phyloP scores from a whole-genome alignment of 2,797 vertebrate genomes.

The Oryzias dopingdopingensis region DNA sequence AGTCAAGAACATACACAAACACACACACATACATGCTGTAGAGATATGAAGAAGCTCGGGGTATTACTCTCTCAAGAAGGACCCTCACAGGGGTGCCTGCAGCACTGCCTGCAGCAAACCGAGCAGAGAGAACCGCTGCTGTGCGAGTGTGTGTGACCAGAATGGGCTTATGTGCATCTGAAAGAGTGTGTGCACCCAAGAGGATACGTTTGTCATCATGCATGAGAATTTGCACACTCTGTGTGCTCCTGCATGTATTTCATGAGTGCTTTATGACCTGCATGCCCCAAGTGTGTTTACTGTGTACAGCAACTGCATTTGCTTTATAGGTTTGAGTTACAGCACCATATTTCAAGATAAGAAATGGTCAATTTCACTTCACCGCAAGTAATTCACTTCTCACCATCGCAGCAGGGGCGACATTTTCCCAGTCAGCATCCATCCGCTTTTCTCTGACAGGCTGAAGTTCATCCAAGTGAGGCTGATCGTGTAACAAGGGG shows the following conservation, averaged over 20 bases:
- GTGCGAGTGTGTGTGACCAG: slow-evolving; percentile 19
- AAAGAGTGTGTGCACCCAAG: slow-evolving; percentile 12
- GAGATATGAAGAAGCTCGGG: slow-evolving; percentile 56
- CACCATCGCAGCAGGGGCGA: slow-evolving; percentile 85
- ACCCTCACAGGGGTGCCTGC: slow-evolving; percentile 55
- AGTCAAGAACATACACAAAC: slow-evolving; percentile 26
- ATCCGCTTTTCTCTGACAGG: slow-evolving; percentile 80
- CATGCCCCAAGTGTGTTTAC: slow-evolving; percentile 25
- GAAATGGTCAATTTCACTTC: slow-evolving; percentile 27
- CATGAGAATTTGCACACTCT: slow-evolving; percentile 49
- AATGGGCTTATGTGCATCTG: slow-evolving; percentile 7
- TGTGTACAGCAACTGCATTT: slow-evolving; percentile 26
- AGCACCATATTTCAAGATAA: slow-evolving; percentile 35
- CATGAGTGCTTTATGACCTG: slow-evolving; percentile 57
- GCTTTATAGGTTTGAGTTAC: slow-evolving; percentile 43
- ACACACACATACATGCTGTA: slow-evolving; percentile 31
- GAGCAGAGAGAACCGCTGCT: slow-evolving; percentile 29
- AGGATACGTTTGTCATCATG: slow-evolving; percentile 51
- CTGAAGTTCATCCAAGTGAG: slow-evolving; percentile 83
- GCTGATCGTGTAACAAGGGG: slow-evolving; percentile 79
- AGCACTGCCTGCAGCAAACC: slow-evolving; percentile 69
- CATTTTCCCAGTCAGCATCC: slow-evolving; percentile 87
- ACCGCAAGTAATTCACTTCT: slow-evolving; percentile 54
- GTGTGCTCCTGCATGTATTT: slow-evolving; percentile 33
- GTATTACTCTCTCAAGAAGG: slow-evolving; percentile 48